Conservation (phyloP, 2,888 invertebrate genomes). For the Seira musarum region DNA sequence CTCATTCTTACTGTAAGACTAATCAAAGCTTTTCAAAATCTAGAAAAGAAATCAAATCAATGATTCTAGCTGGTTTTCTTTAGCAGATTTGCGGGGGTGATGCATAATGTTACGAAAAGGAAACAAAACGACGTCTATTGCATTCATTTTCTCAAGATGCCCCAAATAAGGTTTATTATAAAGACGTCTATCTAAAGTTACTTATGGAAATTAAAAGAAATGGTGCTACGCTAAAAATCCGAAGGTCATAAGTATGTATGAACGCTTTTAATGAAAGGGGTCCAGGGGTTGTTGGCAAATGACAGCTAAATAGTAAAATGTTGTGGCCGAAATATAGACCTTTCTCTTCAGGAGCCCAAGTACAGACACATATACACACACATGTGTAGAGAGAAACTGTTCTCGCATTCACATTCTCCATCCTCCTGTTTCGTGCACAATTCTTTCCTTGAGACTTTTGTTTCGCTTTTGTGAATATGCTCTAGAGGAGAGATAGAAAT, state of each 20-base stretch:
- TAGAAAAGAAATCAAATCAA: no score
- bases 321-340: neutral
- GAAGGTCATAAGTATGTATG: neutral
- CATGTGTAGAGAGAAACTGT: conserved; percentile 3
- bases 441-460: neutral
- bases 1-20: no score
- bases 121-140: neutral
- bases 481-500: neutral
- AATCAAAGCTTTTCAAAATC: no score
- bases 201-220: neutral
- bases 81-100: no score
- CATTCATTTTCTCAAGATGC: neutral
- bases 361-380: conserved; percentile 48
- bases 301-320: neutral
- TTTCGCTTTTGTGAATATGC: neutral
- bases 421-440: conserved; percentile 3
- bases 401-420: neutral
- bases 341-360: neutral
- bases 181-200: neutral
- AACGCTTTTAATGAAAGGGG: no score
- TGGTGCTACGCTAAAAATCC: no score
- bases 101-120: no score
- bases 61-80: no score
- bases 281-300: neutral
- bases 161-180: neutral